phyloP scores from a whole-genome alignment of 2,888 invertebrate genomes.

The Hermodice carunculata region DNA sequence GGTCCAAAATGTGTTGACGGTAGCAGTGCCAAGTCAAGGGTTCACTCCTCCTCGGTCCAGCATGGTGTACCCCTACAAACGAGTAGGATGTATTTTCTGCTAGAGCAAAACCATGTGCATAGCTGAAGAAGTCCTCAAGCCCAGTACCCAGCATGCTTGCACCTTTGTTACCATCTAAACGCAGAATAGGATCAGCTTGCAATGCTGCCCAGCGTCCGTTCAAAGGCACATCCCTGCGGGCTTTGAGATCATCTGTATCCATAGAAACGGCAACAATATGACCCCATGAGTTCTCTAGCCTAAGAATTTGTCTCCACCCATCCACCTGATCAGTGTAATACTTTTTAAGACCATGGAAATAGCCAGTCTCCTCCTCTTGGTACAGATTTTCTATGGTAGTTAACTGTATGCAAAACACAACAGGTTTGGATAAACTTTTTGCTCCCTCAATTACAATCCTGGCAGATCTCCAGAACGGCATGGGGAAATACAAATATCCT shows the following conservation, averaged over 20 bases:
- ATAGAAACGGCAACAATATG: constrained; percentile 38
- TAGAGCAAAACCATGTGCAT: constrained; percentile 43
- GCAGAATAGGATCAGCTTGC: constrained; percentile 40
- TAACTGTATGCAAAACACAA: constrained; percentile 34
- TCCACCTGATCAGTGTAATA: constrained; percentile 31
- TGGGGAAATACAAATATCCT: constrained; percentile 41
- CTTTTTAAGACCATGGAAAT: constrained; percentile 33
- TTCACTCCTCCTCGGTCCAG: constrained; percentile 21
- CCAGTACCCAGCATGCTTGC: constrained; percentile 41
- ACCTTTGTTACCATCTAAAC: constrained; percentile 24
- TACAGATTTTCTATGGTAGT: constrained; percentile 31
- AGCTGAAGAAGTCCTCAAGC: constrained; percentile 48
- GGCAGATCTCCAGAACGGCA: constrained; percentile 41
- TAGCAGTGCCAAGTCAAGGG: constrained; percentile 44
- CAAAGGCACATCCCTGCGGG: constrained; percentile 27
- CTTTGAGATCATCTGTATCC: constrained; percentile 38
- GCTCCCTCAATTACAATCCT: constrained; percentile 28
- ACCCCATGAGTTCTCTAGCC: constrained; percentile 34
- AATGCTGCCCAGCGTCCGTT: constrained; percentile 39
- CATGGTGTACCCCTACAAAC: constrained; percentile 41
- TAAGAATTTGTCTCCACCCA: constrained; percentile 27
- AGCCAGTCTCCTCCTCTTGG: constrained; percentile 25
- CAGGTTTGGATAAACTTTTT: background rate
- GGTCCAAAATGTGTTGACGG: constrained; percentile 43
- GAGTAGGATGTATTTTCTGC: constrained; percentile 43